Percentiles rank a stretch among this genome's conserved stretches.
phyloP scores from a whole-genome alignment of 2,113 vertebrate genomes.

The Mus pahari region DNA sequence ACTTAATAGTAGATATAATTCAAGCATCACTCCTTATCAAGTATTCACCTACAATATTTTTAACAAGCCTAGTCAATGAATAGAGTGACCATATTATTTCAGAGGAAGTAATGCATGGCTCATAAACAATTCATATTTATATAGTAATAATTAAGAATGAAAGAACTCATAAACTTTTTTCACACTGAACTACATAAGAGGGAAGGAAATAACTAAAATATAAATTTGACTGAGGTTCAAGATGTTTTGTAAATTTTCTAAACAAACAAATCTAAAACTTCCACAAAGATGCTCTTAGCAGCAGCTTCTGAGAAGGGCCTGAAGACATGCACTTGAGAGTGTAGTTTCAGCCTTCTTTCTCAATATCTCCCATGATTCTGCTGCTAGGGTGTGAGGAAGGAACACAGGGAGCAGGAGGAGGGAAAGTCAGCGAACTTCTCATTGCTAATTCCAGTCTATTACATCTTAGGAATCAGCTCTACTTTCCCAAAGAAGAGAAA shows the following conservation, averaged over 20 bases:
- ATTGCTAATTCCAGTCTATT: not conserved
- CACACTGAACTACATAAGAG: not conserved
- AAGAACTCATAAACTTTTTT: slow-evolving; percentile 14
- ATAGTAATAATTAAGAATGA: slow-evolving; percentile 23
- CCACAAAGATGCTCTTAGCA: not conserved
- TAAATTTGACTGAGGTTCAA: not conserved
- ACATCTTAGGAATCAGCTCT: not conserved
- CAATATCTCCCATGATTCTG: not conserved
- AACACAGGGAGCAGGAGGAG: rapidly evolving
- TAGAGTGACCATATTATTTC: not conserved
- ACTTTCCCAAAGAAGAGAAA: not conserved
- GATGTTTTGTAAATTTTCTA: not conserved
- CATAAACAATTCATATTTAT: not conserved
- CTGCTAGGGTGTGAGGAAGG: not conserved
- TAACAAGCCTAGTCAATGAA: slow-evolving; percentile 11
- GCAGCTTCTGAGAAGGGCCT: not conserved
- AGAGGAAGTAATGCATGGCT: not conserved
- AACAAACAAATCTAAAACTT: not conserved
- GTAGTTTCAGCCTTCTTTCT: not conserved
- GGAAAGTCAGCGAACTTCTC: not conserved
- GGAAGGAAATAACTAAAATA: not conserved
- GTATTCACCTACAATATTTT: not conserved
- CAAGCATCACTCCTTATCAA: slow-evolving; percentile 32
- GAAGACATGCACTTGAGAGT: not conserved
- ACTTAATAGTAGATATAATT: slow-evolving; percentile 40